These are phyloP conservation scores for Fregetta grallaria DNA, from an alignment of 2,113 vertebrate genomes.

Conservation along the genomic window DNA sequence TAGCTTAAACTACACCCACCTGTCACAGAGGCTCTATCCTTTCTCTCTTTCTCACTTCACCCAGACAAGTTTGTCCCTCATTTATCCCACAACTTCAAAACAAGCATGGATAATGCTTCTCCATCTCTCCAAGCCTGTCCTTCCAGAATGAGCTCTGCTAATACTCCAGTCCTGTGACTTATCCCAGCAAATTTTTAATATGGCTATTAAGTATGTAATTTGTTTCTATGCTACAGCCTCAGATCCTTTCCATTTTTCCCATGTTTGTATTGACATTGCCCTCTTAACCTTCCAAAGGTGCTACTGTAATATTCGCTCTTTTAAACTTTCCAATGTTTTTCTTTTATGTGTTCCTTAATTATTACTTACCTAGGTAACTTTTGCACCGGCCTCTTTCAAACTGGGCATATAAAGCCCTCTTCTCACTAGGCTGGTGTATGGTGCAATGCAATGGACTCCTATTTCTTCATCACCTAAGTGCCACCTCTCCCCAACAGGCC, in stretches of 20 bases:
- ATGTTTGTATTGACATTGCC: background rate
- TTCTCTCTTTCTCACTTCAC: background rate
- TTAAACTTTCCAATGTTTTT: background rate
- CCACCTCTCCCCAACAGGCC: background rate
- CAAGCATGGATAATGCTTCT: background rate
- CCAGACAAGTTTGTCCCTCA: background rate
- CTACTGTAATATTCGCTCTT: background rate
- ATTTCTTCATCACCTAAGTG: background rate
- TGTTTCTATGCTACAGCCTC: background rate
- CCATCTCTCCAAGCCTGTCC: background rate
- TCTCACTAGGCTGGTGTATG: background rate
- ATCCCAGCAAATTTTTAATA: background rate
- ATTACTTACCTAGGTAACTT: background rate
- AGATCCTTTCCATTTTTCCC: background rate
- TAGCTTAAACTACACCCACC: background rate
- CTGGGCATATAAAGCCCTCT: background rate
- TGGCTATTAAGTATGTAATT: background rate
- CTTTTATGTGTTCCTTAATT: background rate
- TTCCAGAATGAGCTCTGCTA: background rate
- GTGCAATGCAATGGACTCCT: background rate
- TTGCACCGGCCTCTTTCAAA: background rate
- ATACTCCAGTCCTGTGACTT: background rate
- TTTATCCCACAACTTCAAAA: background rate
- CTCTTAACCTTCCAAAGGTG: background rate
- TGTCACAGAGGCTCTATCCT: background rate